Percentiles rank a stretch among this genome's conserved stretches.
These are phyloP conservation scores for Indri indri DNA, from an alignment of 2,113 vertebrate species.

Conservation along the genomic window DNA sequence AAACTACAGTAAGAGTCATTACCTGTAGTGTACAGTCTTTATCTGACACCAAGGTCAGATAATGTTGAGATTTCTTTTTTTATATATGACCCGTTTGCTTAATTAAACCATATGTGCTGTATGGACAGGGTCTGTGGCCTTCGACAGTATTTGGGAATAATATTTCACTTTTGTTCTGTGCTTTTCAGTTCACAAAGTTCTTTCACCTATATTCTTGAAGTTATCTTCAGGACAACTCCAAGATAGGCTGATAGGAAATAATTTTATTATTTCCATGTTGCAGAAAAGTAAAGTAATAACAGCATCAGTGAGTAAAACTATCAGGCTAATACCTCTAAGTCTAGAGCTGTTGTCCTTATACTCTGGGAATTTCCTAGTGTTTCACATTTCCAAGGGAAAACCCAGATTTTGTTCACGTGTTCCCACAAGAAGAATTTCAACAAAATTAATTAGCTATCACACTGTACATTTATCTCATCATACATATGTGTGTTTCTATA, in stretches of 20 bases:
- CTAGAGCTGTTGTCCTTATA: not conserved
- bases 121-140: not conserved
- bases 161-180: not conserved
- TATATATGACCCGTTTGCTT: not conserved
- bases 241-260: not conserved
- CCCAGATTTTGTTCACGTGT: not conserved
- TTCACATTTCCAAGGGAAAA: not conserved
- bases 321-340: not conserved
- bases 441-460: not conserved
- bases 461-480: not conserved
- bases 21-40: not conserved
- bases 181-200: not conserved
- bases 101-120: not conserved
- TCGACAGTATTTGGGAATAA: not conserved
- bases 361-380: not conserved
- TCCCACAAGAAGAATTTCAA: constrained; percentile 10
- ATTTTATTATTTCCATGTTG: not conserved
- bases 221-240: not conserved
- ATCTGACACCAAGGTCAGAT: not conserved
- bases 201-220: not conserved
- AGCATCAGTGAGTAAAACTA: not conserved
- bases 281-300: not conserved
- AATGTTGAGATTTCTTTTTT: not conserved
- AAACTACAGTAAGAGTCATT: constrained; percentile 7
- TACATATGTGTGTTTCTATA: not conserved